Percentiles rank a stretch among this genome's conserved stretches.
Conservation (phyloP, 2,888 invertebrate genomes). For the Drosophila engyochracea region DNA sequence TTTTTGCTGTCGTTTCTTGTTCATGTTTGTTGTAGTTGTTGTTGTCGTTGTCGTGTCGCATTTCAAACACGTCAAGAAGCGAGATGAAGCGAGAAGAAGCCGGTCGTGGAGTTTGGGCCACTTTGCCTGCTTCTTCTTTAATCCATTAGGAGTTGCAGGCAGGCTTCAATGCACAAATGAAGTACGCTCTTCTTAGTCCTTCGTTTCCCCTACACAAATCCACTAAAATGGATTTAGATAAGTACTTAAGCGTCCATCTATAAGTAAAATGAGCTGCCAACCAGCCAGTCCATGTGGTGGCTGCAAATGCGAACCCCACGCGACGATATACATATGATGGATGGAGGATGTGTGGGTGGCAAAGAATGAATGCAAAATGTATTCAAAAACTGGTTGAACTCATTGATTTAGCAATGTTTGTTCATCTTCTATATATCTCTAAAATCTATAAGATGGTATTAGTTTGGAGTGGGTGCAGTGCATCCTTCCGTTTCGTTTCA, state of each 20-base stretch:
- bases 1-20: slow-evolving; percentile 9
- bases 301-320: background rate
- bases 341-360: background rate
- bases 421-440: background rate
- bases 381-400: background rate
- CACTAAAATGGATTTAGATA: slow-evolving; percentile 17
- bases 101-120: slow-evolving; percentile 27
- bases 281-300: background rate
- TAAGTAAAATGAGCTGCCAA: slow-evolving; percentile 7
- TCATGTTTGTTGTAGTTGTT: slow-evolving; percentile 11
- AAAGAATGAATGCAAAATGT: background rate
- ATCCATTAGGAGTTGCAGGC: slow-evolving; percentile 41
- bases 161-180: slow-evolving; percentile 42
- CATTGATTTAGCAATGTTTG: background rate
- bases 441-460: background rate
- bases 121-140: slow-evolving; percentile 32
- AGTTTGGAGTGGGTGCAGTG: background rate
- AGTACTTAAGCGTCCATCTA: slow-evolving; percentile 7
- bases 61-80: slow-evolving; percentile 45
- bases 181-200: slow-evolving; percentile 10
- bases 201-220: slow-evolving; percentile 16
- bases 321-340: background rate
- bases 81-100: background rate
- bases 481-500: background rate
- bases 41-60: slow-evolving; percentile 41